Percentiles rank a stretch among this genome's conserved stretches.
These are phyloP conservation scores for Ursus arctos DNA, from an alignment of 2,113 vertebrate genomes.

Conservation along the genomic window DNA sequence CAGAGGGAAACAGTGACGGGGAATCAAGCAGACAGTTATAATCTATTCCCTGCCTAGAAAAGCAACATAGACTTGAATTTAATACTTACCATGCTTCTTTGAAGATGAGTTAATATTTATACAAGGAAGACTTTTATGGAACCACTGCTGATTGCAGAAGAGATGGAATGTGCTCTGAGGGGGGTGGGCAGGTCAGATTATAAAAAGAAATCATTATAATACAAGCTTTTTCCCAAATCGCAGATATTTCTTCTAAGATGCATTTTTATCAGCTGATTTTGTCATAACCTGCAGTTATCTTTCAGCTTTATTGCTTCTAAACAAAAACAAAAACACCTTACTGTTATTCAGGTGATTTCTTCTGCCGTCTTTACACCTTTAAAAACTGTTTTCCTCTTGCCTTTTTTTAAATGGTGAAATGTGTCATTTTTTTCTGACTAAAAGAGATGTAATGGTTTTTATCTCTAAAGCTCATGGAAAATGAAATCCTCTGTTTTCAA, in stretches of 20 bases:
- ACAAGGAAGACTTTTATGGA: slow-evolving; percentile 59
- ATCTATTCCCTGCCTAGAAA: slow-evolving; percentile 41
- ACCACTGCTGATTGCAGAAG: slow-evolving; percentile 6
- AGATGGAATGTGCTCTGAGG: slow-evolving; percentile 27
- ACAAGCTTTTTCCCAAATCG: slow-evolving; percentile 41
- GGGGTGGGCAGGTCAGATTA: slow-evolving; percentile 52
- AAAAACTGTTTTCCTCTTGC: slow-evolving; percentile 23
- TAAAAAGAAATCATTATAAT: slow-evolving; percentile 69
- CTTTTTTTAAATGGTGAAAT: neutral
- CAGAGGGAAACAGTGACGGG: neutral
- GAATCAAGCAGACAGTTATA: neutral
- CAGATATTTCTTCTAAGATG: slow-evolving; percentile 57
- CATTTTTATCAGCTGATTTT: slow-evolving; percentile 65
- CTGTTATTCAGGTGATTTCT: neutral
- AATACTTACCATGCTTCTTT: slow-evolving; percentile 43
- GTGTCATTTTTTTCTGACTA: slow-evolving; percentile 51
- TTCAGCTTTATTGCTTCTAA: slow-evolving; percentile 48
- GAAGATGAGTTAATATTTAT: slow-evolving; percentile 77
- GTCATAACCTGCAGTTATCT: slow-evolving; percentile 42
- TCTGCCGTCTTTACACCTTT: slow-evolving; percentile 29
- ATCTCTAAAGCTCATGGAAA: slow-evolving; percentile 58
- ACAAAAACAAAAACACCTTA: neutral
- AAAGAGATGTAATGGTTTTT: slow-evolving; percentile 27
- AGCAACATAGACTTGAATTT: slow-evolving; percentile 64
- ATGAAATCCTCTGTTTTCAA: slow-evolving; percentile 64